Evolutionary conservation across 2,888 invertebrate genomes (phyloP).

Genomic region (Hypomecis punctinalis): DNA sequence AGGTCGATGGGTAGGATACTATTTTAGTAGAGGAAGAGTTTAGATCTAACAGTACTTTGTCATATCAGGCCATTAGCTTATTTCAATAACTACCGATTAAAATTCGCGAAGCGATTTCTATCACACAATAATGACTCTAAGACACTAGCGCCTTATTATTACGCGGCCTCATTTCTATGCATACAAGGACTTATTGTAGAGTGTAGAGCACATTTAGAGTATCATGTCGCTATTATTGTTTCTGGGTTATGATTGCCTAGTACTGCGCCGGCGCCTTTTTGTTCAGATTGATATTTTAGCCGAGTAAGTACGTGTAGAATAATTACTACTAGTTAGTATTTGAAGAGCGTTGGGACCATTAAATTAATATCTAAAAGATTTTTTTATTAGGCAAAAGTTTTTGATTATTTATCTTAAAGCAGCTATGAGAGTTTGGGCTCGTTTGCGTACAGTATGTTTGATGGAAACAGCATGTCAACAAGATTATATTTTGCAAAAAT

Average conservation of each 20-base stretch:
- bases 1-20: too few relatives aligned
- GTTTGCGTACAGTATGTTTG: too few relatives aligned
- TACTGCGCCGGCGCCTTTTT: conserved; percentile 13
- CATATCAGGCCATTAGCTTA: background rate
- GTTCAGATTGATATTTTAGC: conserved; percentile 24
- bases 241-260: conserved; percentile 29
- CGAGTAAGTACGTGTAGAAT: background rate
- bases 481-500: too few relatives aligned
- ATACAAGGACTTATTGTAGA: conserved; percentile 51
- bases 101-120: conserved; percentile 29
- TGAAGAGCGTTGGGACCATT: too few relatives aligned
- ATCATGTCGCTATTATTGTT: conserved; percentile 50
- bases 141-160: conserved; percentile 60
- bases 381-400: too few relatives aligned
- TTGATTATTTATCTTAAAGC: too few relatives aligned
- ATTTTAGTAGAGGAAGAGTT: too few relatives aligned
- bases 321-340: background rate
- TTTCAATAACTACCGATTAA: conserved; percentile 28
- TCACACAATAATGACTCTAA: conserved; percentile 17
- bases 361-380: too few relatives aligned
- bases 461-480: too few relatives aligned
- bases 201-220: conserved; percentile 14
- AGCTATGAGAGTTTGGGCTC: too few relatives aligned
- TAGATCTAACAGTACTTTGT: too few relatives aligned
- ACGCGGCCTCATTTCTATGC: conserved; percentile 69